phyloP scores from a whole-genome alignment of 1,140 invertebrate genomes.

The Andrena cerasifolii region DNA sequence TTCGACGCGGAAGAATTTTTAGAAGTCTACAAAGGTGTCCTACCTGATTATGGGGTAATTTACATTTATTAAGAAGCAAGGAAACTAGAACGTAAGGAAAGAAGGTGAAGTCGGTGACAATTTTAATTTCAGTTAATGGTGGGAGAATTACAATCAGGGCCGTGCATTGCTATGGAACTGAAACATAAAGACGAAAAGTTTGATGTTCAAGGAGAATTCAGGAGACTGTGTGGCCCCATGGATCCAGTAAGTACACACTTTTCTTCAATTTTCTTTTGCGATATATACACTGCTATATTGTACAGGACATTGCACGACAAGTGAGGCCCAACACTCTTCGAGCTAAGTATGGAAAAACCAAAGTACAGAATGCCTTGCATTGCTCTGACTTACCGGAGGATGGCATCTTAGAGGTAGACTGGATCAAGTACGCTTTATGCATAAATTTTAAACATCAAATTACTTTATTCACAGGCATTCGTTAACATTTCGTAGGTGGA shows the following conservation, averaged over 20 bases:
- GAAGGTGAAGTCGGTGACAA: not conserved
- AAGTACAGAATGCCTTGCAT: slow-evolving; percentile 94
- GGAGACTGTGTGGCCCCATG: slow-evolving; percentile 92
- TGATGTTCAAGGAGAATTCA: slow-evolving; percentile 88
- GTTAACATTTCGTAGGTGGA: slow-evolving; percentile 82
- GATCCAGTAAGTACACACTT: slow-evolving; percentile 88
- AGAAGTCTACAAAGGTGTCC: slow-evolving; percentile 96
- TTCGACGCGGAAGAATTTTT: slow-evolving; percentile 94
- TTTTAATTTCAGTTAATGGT: slow-evolving; percentile 88
- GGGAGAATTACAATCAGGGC: slow-evolving; percentile 90
- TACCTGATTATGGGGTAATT: slow-evolving; percentile 90
- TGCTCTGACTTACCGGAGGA: slow-evolving; percentile 96
- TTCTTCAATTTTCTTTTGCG: slow-evolving; percentile 9
- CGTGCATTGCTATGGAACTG: slow-evolving; percentile 94
- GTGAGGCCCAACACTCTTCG: slow-evolving; percentile 92
- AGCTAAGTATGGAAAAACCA: slow-evolving; percentile 91
- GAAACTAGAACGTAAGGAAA: too few species aligned
- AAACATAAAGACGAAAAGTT: slow-evolving; percentile 83
- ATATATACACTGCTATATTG: slow-evolving; percentile 57
- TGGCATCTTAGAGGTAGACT: slow-evolving; percentile 88
- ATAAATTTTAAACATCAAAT: not conserved
- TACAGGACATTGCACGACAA: slow-evolving; percentile 92
- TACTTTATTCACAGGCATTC: not conserved
- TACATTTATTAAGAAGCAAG: not conserved
- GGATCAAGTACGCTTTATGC: not conserved